Evolutionary conservation across 2,888 invertebrate species (phyloP), one percentile per base, ranked within the genome.

Genomic region (Neocrepidodera transversa): DNA sequence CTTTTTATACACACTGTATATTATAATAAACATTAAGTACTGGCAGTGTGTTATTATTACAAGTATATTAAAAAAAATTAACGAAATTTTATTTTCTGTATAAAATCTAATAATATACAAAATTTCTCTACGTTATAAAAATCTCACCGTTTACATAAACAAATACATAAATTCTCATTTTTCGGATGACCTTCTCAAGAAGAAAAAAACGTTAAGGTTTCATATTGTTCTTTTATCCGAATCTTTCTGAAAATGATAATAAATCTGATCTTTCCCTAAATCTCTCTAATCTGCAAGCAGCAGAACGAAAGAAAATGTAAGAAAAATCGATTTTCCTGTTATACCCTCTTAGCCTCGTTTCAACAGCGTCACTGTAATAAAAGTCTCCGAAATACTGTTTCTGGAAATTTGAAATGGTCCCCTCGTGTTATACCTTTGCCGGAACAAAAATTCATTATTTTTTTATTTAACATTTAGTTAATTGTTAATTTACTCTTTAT

Each of bases 161-260:
- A 51, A 40, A 51, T 51, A 51, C 28, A 51, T 51, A 51, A 51
- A 51, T 40, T 40, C 32, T 51, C 38, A 40, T 51, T 40, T 51
- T 16, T 38, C 17, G n/a, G 28, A 28, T n/a, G 40, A 36, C 13
- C 52, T 52, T 42, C 26, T 23, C 14, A 36, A 38, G n/a, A n/a
- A n/a, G n/a, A n/a, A 23, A 23, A 40, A 13, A 6, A 26, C 11
- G 28, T 14, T 17, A 14, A 40, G 16, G 28, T 36, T 23, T 50
- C 36, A 50, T 28, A 51, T 42, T 51, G 40, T 51, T 51, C 38
- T 30, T 40, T 38, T 51, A 28, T 40, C 16, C 40, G 17, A 16
- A 52, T 42, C 28, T 51, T 51, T 5, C 51, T 50, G 28, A 17
- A 51, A 51, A 40, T 40, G 28, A 51, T 42, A 52, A 42, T 52